Conservation (phyloP, 2,797 vertebrate genomes). For the Clamator glandarius region DNA sequence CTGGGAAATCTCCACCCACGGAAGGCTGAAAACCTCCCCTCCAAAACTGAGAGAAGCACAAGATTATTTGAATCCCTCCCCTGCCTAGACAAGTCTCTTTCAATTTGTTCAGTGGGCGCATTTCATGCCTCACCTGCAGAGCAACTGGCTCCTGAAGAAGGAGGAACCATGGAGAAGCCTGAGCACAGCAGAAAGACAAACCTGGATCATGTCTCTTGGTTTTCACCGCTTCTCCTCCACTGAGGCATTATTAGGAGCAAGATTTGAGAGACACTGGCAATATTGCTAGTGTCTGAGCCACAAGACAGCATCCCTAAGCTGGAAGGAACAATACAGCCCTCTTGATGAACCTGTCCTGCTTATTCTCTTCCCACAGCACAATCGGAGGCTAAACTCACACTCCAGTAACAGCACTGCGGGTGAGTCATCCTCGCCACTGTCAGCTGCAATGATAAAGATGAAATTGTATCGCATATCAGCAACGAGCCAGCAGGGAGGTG, state of each 20-base stretch:
- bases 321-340: neutral
- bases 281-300: neutral
- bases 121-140: conserved; percentile 15
- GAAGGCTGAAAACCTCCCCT: neutral
- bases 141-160: neutral
- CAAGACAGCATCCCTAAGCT: neutral
- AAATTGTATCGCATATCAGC: conserved; percentile 9
- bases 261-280: neutral
- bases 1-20: conserved; percentile 38
- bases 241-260: neutral
- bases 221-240: neutral
- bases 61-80: neutral
- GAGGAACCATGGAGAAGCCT: neutral
- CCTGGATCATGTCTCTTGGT: neutral
- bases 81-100: conserved; percentile 23
- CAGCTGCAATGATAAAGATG: conserved; percentile 14
- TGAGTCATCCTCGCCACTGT: neutral
- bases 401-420: neutral
- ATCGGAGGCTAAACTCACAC: neutral
- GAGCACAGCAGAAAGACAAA: conserved; percentile 9
- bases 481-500: neutral
- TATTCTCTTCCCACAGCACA: neutral
- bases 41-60: neutral
- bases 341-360: neutral
- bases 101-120: conserved; percentile 6